A percentile compares a stretch with the other conserved stretches of the same genome.
phyloP scores from a whole-genome alignment of 1,140 invertebrate genomes.

The Halesus radiatus region DNA sequence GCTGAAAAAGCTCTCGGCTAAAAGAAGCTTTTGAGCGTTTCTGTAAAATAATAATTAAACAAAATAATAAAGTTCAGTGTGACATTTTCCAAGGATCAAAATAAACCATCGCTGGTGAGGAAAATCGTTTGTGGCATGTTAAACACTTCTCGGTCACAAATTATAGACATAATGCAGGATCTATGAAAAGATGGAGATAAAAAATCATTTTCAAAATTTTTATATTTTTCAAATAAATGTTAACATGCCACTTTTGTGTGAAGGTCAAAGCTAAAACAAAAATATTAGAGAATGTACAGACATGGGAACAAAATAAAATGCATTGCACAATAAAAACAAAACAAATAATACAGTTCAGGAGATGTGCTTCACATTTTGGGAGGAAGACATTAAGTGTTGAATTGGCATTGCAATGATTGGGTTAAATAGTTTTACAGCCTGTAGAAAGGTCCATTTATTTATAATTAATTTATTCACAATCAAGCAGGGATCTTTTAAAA shows the following conservation, averaged over 20 bases:
- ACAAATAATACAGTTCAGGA: neutral
- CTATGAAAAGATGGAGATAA: no score
- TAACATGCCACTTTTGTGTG: slow-evolving; percentile 44
- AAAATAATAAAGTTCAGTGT: neutral
- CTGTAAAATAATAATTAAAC: slow-evolving; percentile 15
- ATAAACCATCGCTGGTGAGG: neutral
- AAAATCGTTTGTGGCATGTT: neutral
- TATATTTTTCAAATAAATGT: neutral
- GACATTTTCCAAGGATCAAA: neutral
- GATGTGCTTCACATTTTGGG: no score
- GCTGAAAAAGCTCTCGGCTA: neutral
- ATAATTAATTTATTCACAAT: no score
- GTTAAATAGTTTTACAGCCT: no score
- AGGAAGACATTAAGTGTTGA: no score
- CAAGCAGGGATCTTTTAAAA: no score
- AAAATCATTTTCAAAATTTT: no score
- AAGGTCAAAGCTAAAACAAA: slow-evolving; percentile 46
- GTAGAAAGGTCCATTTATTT: no score
- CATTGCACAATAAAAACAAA: neutral
- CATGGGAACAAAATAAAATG: slow-evolving; percentile 1
- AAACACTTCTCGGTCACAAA: neutral
- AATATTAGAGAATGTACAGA: slow-evolving; percentile 23
- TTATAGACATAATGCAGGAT: no score
- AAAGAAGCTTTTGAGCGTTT: neutral
- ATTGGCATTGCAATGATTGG: no score